These are phyloP conservation scores for Cerceris ruficornis DNA, from an alignment of 2,888 invertebrate species.

Conservation along the genomic window DNA sequence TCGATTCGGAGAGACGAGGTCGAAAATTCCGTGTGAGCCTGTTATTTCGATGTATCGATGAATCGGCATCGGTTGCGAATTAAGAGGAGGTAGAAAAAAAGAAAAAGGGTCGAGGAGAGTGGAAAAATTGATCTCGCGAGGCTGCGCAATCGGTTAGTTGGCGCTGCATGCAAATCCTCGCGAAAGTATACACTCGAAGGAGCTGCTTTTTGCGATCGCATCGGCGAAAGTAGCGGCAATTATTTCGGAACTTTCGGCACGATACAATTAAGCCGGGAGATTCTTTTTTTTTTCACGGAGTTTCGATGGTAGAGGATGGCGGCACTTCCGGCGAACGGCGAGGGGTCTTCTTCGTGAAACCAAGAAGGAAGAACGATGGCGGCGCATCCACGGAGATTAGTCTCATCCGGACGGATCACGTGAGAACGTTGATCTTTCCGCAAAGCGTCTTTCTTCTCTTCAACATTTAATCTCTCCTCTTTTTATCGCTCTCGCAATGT, in stretches of 20 bases:
- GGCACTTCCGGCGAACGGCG: background rate
- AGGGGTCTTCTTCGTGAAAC: conserved; percentile 63
- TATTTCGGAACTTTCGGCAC: background rate
- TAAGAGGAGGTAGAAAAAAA: too few species aligned
- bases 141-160: background rate
- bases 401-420: background rate
- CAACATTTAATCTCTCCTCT: background rate
- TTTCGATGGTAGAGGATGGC: background rate
- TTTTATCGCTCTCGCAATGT: background rate
- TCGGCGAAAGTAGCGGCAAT: background rate
- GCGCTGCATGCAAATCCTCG: conserved; percentile 2
- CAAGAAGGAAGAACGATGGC: conserved; percentile 77
- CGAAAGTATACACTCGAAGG: background rate
- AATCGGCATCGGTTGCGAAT: too few species aligned
- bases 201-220: background rate
- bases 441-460: background rate
- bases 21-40: too few species aligned
- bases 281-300: too few species aligned
- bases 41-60: too few species aligned
- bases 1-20: too few species aligned
- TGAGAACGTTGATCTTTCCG: conserved; percentile 21
- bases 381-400: conserved; percentile 33
- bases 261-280: background rate
- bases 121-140: too few species aligned
- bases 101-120: too few species aligned